phyloP scores from a whole-genome alignment of 2,888 invertebrate genomes.

The Myathropa florea region DNA sequence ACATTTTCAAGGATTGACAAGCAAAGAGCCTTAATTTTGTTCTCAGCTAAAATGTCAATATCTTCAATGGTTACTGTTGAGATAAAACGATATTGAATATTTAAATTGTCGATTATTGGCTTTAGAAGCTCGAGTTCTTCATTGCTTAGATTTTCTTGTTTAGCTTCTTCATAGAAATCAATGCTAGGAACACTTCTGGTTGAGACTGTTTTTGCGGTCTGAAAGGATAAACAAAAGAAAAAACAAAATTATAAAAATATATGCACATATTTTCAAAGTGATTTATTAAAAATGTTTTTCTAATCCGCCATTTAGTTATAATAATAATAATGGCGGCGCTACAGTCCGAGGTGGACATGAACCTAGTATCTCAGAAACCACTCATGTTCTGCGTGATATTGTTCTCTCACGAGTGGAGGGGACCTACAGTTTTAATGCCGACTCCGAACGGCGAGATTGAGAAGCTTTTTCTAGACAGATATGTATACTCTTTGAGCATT shows the following conservation, averaged over 20 bases:
- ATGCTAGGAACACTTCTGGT: neutral
- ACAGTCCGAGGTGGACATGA: no score
- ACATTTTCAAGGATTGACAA: neutral
- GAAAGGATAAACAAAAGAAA: neutral
- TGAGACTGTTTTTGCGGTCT: neutral
- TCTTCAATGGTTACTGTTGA: neutral
- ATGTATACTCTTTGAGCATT: no score
- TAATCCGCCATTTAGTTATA: no score
- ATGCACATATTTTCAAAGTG: neutral
- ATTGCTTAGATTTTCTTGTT: slow-evolving; percentile 17
- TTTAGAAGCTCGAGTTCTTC: slow-evolving; percentile 31
- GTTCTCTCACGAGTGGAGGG: no score
- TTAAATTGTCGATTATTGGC: slow-evolving; percentile 34
- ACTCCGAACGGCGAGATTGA: no score
- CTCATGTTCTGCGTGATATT: no score
- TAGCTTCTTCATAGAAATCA: slow-evolving; percentile 22
- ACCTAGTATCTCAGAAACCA: no score
- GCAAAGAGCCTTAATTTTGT: neutral
- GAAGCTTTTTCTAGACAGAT: no score
- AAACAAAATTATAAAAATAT: neutral
- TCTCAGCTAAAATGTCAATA: neutral
- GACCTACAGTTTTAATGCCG: no score
- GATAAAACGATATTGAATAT: slow-evolving; percentile 12
- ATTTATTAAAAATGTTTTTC: no score
- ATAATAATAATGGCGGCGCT: no score